Evolutionary conservation across 2,113 vertebrate genomes (phyloP), one percentile per base, ranked within the genome.

Genomic region (Sebastes fasciatus): DNA sequence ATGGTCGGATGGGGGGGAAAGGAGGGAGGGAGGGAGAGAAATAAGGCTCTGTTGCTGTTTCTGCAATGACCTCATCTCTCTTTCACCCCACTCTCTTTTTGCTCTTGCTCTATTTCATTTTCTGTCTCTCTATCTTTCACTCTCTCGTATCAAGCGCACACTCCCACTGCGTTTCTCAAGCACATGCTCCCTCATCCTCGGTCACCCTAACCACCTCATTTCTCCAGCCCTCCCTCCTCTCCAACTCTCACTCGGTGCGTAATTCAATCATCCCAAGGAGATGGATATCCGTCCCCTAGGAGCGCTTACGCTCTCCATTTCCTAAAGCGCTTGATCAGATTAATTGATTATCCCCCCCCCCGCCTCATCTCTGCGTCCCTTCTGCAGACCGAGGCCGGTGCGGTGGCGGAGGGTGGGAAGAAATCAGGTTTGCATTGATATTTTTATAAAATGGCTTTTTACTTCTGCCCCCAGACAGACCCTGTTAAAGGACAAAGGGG

Each of bases 311-410:
- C 92, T 95, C 94, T 95, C 94, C 92, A 95, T 95, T 96, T 96
- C 95, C 95, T 94, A 94, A 95, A 96, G 95, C 93, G 89, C 95
- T 96, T 96, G 95, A 96, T 96, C 95, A 95, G 95, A 96, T 96
- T 95, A 96, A 96, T 96, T 96, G 95, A 96, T 96, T 94, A 91
- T 46, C 78, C 86, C 80, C 80, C 77, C 69, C 57, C 19, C 49
- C 51, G 79, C 55, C 26, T 4, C 74, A 74, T 79, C 77, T 43
- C 55, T 84, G 68, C 43, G 4, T 60, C 85, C 88, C 89, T 62
- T 84, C 67, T 82, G 67, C 85, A 17, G 62, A 75, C 85, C 11
- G 77, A 78, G 85, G 85, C 77, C 51, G 64, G 5, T 49, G 71
- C 68, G 68, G 87, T 86, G 79, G 82, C 7, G 14, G 82, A 80